Evolutionary conservation across 2,888 invertebrate genomes (phyloP), one percentile per base, ranked within the genome.

Genomic region (Microctonus hyperodae): DNA sequence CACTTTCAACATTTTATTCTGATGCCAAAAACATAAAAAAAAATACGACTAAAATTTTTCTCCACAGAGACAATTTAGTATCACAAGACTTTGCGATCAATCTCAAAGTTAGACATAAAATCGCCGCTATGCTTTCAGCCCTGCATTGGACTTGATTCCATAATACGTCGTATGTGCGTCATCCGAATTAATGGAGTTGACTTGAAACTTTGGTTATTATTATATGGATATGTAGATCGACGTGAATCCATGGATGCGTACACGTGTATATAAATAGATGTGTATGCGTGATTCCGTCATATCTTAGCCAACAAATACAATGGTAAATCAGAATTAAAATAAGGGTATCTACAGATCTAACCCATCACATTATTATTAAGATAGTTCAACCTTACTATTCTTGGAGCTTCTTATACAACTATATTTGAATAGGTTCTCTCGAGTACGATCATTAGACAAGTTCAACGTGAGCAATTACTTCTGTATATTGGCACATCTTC

Each of bases 261-360:
- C n/a, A n/a, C n/a, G n/a, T n/a, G n/a, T n/a, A n/a, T n/a, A 13
- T n/a, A n/a, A n/a, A n/a, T n/a, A n/a, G n/a, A 37, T 37, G 37
- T 13, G 2, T 37, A 37, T 13, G 37, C 4, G n/a, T n/a, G 40
- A 31, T 51, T 50, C 53, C 62, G 35, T 51, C 62, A 53, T 51
- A 37, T 37, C 62, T 59, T 6, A 7, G 16, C 25, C 37, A 53
- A 25, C 37, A 31, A 35, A 51, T 2, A 48, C 22, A 1, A 16
- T 62, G 53, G 62, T 62, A 53, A 61, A 62, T 22, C 53, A 10
- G 31, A 48, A 56, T 57, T 40, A 28, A 31, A 64, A 44, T 51
- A 28, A 28, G 16, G 35, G 16, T 40, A 57, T 31, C 44, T 4
- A 28, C 57, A 55, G 57, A 56, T 64, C 56, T 20, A 40, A 44